Base-by-base conservation (phyloP, 2,797 vertebrate genomes). In the Gallinago solitaria region DNA sequence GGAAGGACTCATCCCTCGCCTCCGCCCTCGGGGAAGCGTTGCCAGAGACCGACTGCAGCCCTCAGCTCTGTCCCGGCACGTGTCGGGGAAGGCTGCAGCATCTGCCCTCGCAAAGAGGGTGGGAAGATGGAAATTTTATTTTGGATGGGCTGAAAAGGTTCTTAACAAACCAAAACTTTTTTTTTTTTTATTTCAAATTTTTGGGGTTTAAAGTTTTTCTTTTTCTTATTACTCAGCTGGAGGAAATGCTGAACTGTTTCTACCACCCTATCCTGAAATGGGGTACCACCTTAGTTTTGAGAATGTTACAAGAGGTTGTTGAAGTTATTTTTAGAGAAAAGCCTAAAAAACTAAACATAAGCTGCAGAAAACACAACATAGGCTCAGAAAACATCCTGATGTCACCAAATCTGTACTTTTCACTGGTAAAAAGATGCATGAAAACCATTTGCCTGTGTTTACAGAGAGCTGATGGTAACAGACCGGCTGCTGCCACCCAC, bases 11-110 rank as follows among this genome's bases (percentile, higher is more conserved):
- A 19, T 47, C 43, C 43, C 57, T 70, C 17, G 1, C 41, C n/a
- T 80, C 47, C 5, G 2, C 39, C 45, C 25, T 47, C 8, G 25
- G 0, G 0, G 54, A 60, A 21, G 45, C n/a, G 56, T 20, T 1
- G 3, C 67, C 3, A 1, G 71, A 13, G 28, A 33, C 43, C 10
- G 16, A 11, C 0, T 1, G 35, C 48, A 60, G 28, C 1, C 11
- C 32, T 16, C 70, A 47, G 65, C 63, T 84, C 64, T 50, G 35
- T 23, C 69, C 57, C 3, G 0, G 30, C n/a, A 17, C 0, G 1
- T 9, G 12, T 28, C 45, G 35, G 61, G 3, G 50, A 28, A 30
- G 37, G 11, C 19, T 9, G 30, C 43, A 75, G 45, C 1, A 0
- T 12, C 27, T 27, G 59, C 20, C 11, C 23, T 37, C 28, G 33